Evolutionary conservation across 2,797 vertebrate genomes (phyloP).

Genomic region (Cirrhinus molitorella): DNA sequence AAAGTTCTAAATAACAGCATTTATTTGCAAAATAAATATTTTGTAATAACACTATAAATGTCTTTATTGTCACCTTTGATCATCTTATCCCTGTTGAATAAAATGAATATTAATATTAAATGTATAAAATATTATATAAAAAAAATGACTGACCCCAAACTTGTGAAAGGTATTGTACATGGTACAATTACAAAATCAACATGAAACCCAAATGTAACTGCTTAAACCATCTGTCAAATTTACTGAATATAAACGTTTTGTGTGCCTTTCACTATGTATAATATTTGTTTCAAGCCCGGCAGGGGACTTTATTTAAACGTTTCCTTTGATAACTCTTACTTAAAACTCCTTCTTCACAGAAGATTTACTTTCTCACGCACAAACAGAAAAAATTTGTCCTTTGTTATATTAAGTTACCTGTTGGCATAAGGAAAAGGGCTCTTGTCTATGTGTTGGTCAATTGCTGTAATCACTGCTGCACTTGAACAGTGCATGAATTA

Average conservation of each 20-base stretch:
- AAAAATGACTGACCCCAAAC: neutral
- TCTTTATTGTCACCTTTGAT: neutral
- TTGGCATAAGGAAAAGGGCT: conserved; percentile 7
- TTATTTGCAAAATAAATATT: neutral
- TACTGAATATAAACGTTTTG: neutral
- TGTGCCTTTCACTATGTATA: neutral
- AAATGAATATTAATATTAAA: no score
- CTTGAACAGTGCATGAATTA: conserved; percentile 7
- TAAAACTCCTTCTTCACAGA: neutral
- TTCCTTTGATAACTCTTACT: neutral
- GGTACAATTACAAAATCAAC: neutral
- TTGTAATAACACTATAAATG: neutral
- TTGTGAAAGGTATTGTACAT: neutral
- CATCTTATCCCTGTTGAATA: neutral
- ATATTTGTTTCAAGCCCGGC: neutral
- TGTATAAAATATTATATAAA: neutral
- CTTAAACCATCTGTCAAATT: neutral
- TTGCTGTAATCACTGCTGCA: conserved; percentile 23
- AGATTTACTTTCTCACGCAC: neutral
- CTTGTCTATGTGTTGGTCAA: conserved; percentile 23
- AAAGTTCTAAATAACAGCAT: neutral
- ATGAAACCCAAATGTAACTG: neutral
- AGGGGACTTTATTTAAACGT: neutral
- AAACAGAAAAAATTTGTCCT: neutral
- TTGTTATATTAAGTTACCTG: neutral